Evolutionary conservation across 1,140 invertebrate genomes (phyloP), one percentile per base, ranked within the genome.

Genomic region (Arion vulgaris): DNA sequence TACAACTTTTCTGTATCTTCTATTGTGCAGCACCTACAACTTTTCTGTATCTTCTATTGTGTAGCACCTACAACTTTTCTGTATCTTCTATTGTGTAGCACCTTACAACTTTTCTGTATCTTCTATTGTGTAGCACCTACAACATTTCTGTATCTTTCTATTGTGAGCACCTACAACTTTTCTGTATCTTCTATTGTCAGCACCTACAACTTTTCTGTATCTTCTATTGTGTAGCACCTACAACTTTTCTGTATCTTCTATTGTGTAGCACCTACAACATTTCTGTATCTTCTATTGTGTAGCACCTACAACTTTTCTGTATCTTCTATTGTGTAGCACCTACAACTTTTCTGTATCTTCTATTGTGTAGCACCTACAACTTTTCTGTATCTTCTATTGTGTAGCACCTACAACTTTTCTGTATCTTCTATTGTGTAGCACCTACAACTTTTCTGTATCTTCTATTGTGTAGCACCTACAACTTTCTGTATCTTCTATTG

Each of bases 51-150:
- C 32, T 15, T 77, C 36, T 53, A n/a, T 36, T 66, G 39, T 41
- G 34, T 79, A 41, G n/a, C n/a, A n/a, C n/a, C n/a, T n/a, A n/a
- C n/a, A n/a, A n/a, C n/a, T 39, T 23, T 57, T 57, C 15, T 57
- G 53, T 57, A 23, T 57, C 53, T 57, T n/a, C n/a, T n/a, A n/a
- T n/a, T n/a, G n/a, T n/a, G n/a, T n/a, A n/a, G n/a, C n/a, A n/a
- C n/a, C n/a, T n/a, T n/a, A n/a, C n/a, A n/a, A n/a, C n/a, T n/a
- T n/a, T n/a, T n/a, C n/a, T n/a, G n/a, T 38, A 62, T 66, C 32
- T 15, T 77, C 36, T 53, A n/a, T 36, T 66, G 39, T 41, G 34
- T 79, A 41, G n/a, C n/a, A n/a, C n/a, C n/a, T n/a, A n/a, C n/a
- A n/a, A n/a, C n/a, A 17, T 23, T 57, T 57, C 15, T 57, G 53